Base-by-base conservation (phyloP, 2,888 invertebrate species). In the Listrodromus nycthemerus region DNA sequence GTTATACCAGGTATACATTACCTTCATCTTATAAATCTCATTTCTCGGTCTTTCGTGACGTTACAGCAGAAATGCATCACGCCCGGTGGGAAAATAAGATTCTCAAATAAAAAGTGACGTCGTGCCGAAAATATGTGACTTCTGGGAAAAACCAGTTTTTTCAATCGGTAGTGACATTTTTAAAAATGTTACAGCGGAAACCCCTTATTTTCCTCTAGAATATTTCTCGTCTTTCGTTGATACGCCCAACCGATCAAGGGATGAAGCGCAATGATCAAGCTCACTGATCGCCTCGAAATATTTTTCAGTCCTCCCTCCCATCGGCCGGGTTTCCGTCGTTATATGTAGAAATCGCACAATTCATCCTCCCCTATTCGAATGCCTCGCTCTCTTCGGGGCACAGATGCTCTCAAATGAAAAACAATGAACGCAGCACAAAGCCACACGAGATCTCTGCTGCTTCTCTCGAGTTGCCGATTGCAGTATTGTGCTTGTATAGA, bases 381-480 rank as follows among this genome's bases (percentile, higher is more conserved):
- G 16, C 10, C 10, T 55, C 10, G 21, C 55, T 6, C 58, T 30
- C 24, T 58, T 27, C 13, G 58, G 13, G 45, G 52, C 55, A 33
- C 81, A 66, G 71, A 76, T 81, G 76, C 30, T 48, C 45, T 58
- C 19, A 76, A 81, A 76, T 70, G 76, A 81, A 71, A 81, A 66
- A 50, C 71, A 81, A 65, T 41, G 75, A 76, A 70, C 45, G 65
- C 76, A 76, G 81, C 65, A 55, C 70, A 63, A 48, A 76, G 81
- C 81, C 76, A 55, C 58, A 45, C 75, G 48, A 21, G 58, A 58
- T 75, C 65, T 55, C 48, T 16, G 48, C 24, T 71, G 24, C 30
- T 27, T 30, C 16, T 6, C 27, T 30, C 58, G 30, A 13, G 30
- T 27, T 58, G 58, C 16, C 58, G 58, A 58, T 58, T 58, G 58